These are phyloP conservation scores for Scaptomyza graminum DNA, from an alignment of 1,140 invertebrate genomes.

Conservation along the genomic window DNA sequence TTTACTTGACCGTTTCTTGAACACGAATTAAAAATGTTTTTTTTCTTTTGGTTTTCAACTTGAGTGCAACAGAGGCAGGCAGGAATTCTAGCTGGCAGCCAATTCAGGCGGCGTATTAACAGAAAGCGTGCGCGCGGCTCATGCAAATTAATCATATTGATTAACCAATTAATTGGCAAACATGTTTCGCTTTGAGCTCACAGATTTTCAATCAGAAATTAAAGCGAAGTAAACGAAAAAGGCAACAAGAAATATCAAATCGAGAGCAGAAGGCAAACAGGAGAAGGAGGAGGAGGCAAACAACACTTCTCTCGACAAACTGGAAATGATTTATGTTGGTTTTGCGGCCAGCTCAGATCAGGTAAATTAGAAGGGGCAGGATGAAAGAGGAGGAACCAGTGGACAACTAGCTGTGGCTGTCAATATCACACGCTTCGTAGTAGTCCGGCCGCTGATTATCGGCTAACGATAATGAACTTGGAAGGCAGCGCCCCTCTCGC, in stretches of 20 bases:
- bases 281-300: too few relatives aligned
- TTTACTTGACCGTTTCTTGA: constrained; percentile 46
- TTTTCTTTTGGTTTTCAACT: too few relatives aligned
- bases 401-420: constrained; percentile 58
- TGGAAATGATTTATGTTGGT: constrained; percentile 76
- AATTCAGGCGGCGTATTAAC: neutral
- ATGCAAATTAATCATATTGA: constrained; percentile 82
- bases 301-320: constrained; percentile 36
- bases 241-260: constrained; percentile 1
- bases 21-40: constrained; percentile 51
- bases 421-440: constrained; percentile 58
- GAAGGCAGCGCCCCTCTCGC: constrained; percentile 34
- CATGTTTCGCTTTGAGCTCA: constrained; percentile 66
- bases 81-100: neutral
- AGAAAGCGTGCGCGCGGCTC: constrained; percentile 59
- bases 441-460: constrained; percentile 52
- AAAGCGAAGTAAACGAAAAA: constrained; percentile 64
- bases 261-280: neutral
- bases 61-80: constrained; percentile 2
- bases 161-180: constrained; percentile 81
- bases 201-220: constrained; percentile 77
- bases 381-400: neutral
- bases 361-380: neutral
- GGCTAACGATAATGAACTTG: constrained; percentile 70
- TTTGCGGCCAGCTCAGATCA: constrained; percentile 28